A percentile compares a stretch with the other conserved stretches of the same genome.
Conservation (phyloP, 1,140 invertebrate genomes). For the Aphelenchoides avenae region DNA sequence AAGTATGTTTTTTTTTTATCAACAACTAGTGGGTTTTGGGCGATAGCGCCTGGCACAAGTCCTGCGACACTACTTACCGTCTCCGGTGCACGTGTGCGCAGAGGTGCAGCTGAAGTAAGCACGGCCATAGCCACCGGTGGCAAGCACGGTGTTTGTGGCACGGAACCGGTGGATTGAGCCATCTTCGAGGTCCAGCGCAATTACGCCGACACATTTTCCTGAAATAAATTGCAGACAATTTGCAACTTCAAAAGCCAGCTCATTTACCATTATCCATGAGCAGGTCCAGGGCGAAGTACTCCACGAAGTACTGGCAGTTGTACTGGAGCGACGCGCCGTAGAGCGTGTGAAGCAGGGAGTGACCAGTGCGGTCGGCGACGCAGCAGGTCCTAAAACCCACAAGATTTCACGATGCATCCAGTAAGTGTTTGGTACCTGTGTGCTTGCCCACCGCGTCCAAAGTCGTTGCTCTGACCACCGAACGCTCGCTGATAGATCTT, state of each 20-base stretch:
- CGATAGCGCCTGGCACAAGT: too few relatives aligned
- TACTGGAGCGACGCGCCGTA: slow-evolving; percentile 91
- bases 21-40: too few relatives aligned
- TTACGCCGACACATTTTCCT: too few relatives aligned
- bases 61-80: slow-evolving; percentile 5
- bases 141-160: slow-evolving; percentile 69
- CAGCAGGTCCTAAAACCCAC: slow-evolving; percentile 65
- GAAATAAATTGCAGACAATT: too few relatives aligned
- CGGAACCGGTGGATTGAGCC: slow-evolving; percentile 83
- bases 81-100: slow-evolving; percentile 89
- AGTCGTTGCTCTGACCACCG: slow-evolving; percentile 87
- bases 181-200: slow-evolving; percentile 88
- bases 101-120: slow-evolving; percentile 94
- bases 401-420: neutral
- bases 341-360: slow-evolving; percentile 88
- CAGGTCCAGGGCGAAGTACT: slow-evolving; percentile 92
- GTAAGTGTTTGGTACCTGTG: neutral
- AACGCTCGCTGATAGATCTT: slow-evolving; percentile 94
- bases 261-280: slow-evolving; percentile 91
- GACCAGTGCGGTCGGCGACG: slow-evolving; percentile 79
- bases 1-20: too few relatives aligned
- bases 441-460: slow-evolving; percentile 89
- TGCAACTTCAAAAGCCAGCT: too few relatives aligned
- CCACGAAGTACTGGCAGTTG: slow-evolving; percentile 94
- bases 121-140: slow-evolving; percentile 70